A percentile compares a stretch with the other conserved stretches of the same genome.
Evolutionary conservation across 2,888 invertebrate genomes (phyloP).

Genomic region (Tipula confusa): DNA sequence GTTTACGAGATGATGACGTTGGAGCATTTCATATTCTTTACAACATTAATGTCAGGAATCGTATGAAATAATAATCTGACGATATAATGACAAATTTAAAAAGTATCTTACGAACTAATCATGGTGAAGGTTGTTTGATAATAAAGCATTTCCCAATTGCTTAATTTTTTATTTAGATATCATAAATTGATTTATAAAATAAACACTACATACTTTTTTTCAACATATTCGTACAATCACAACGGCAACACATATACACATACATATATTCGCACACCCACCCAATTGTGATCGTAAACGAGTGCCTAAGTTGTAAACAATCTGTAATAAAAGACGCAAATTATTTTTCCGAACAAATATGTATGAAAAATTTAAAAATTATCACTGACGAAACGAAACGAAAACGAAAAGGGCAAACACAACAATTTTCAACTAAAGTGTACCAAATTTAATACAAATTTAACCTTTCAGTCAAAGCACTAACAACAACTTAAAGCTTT

Average conservation of each 20-base stretch:
- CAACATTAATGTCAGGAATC: too few species aligned
- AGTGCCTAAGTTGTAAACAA: not conserved
- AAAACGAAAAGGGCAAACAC: slow-evolving; percentile 14
- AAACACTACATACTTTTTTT: not conserved
- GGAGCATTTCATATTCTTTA: too few species aligned
- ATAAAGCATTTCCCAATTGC: too few species aligned
- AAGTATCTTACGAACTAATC: too few species aligned
- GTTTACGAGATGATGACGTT: too few species aligned
- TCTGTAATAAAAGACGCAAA: not conserved
- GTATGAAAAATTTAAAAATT: not conserved
- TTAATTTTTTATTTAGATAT: not conserved
- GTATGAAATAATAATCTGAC: too few species aligned
- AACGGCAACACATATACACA: too few species aligned
- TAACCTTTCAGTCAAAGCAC: slow-evolving; percentile 3
- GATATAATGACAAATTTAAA: too few species aligned
- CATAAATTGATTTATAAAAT: not conserved
- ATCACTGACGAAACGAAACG: not conserved
- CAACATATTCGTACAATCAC: too few species aligned
- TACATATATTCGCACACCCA: too few species aligned
- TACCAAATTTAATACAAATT: slow-evolving; percentile 25
- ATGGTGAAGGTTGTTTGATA: too few species aligned
- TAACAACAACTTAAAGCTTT: slow-evolving; percentile 16
- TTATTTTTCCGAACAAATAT: not conserved
- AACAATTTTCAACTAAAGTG: slow-evolving; percentile 25
- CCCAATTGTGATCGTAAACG: not conserved